Evolutionary conservation across 2,797 vertebrate species (phyloP).

Genomic region (Myioborus miniatus): DNA sequence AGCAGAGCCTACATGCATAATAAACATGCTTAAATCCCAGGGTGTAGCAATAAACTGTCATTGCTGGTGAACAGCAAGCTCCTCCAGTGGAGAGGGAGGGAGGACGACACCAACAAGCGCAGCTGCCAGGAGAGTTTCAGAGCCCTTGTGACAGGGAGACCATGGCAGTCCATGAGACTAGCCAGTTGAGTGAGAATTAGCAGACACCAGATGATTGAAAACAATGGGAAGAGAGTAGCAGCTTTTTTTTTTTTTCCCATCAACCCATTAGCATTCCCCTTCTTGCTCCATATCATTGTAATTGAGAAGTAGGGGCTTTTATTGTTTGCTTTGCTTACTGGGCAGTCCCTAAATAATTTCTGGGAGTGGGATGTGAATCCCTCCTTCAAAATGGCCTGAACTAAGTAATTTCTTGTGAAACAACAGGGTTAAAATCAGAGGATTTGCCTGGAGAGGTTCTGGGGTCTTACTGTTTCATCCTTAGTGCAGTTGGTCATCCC

Average conservation of each 20-base stretch:
- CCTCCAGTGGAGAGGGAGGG: not conserved
- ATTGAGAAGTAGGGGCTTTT: not conserved
- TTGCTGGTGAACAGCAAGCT: not conserved
- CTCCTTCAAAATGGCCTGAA: not conserved
- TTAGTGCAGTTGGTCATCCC: not conserved
- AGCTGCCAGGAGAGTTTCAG: not conserved
- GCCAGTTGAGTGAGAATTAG: not conserved
- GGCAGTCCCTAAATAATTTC: not conserved
- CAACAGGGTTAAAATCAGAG: not conserved
- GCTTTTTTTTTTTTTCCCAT: not conserved
- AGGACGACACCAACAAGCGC: not conserved
- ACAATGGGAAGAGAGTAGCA: not conserved
- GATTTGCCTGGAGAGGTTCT: not conserved
- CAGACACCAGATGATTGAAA: not conserved
- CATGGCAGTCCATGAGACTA: not conserved
- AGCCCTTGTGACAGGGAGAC: not conserved
- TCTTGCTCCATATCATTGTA: not conserved
- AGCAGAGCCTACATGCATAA: not conserved
- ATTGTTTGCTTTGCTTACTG: not conserved
- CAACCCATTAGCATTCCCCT: not conserved
- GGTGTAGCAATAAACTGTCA: fast-evolving
- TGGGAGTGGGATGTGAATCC: not conserved
- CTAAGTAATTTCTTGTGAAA: not conserved
- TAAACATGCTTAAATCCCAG: not conserved
- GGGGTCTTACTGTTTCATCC: not conserved